Evolutionary conservation across 2,888 invertebrate genomes (phyloP).

Genomic region (Erebia epiphron): DNA sequence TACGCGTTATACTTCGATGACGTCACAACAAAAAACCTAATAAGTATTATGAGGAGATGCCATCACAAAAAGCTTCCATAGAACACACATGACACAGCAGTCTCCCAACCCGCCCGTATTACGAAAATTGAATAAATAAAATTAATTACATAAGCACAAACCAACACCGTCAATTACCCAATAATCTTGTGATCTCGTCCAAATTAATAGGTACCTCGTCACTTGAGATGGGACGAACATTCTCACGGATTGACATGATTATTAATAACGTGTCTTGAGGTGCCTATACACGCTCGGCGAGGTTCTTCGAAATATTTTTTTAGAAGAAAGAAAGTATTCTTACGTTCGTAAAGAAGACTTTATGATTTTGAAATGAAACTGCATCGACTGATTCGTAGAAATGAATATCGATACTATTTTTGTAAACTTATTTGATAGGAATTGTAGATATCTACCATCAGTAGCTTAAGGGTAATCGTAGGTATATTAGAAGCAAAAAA

Average conservation of each 20-base stretch:
- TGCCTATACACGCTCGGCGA: conserved; percentile 17
- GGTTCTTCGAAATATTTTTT: conserved; percentile 1
- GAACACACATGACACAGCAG: conserved; percentile 60
- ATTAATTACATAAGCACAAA: conserved; percentile 71
- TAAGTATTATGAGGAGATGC: background rate
- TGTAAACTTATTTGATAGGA: too few species aligned
- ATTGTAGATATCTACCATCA: too few species aligned
- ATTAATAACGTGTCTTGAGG: conserved; percentile 57
- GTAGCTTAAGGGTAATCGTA: too few species aligned
- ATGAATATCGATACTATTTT: too few species aligned
- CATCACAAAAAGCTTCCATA: conserved; percentile 36
- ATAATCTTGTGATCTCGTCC: conserved; percentile 67
- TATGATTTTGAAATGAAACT: background rate
- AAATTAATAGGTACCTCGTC: conserved; percentile 73
- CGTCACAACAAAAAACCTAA: background rate
- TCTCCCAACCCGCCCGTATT: conserved; percentile 58
- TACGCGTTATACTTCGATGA: too few species aligned
- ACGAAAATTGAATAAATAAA: conserved; percentile 63
- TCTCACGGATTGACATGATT: conserved; percentile 81
- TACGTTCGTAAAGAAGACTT: too few species aligned
- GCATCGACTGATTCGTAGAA: too few species aligned
- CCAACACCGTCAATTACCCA: conserved; percentile 72
- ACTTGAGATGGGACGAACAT: conserved; percentile 60
- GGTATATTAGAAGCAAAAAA: too few species aligned
- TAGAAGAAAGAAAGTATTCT: too few species aligned